Evolutionary conservation across 2,888 invertebrate species (phyloP).

Genomic region (Nomada fucata): DNA sequence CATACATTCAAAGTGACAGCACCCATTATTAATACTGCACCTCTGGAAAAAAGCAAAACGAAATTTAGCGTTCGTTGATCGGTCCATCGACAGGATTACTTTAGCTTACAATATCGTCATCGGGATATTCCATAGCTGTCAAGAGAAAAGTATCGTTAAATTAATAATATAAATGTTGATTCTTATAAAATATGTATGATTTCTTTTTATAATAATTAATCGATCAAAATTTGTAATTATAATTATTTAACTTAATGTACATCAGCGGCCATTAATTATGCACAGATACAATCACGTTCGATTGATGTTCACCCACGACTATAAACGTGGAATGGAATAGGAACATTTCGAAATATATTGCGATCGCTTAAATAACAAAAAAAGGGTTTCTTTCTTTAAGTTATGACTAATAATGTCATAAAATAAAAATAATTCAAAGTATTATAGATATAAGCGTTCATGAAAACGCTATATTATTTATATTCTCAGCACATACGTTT

Average conservation of each 20-base stretch:
- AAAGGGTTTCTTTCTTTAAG: background rate
- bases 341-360: constrained; percentile 26
- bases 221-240: background rate
- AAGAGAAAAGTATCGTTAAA: constrained; percentile 19
- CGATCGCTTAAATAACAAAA: background rate
- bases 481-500: constrained; percentile 16
- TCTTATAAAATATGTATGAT: background rate
- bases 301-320: constrained; percentile 4
- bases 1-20: constrained; percentile 93
- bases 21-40: constrained; percentile 92
- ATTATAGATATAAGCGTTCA: constrained; percentile 45
- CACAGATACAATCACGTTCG: constrained; percentile 18
- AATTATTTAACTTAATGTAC: background rate
- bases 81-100: constrained; percentile 3
- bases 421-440: constrained; percentile 40
- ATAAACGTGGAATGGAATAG: constrained; percentile 20
- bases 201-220: no score
- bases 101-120: constrained; percentile 58
- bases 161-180: constrained; percentile 14
- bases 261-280: background rate
- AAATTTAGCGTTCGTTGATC: constrained; percentile 48
- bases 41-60: constrained; percentile 85
- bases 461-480: constrained; percentile 54
- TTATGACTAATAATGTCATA: constrained; percentile 20
- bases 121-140: constrained; percentile 54